Evolutionary conservation across 2,888 invertebrate species (phyloP).

Genomic region (Phragmatobia fuliginosa): DNA sequence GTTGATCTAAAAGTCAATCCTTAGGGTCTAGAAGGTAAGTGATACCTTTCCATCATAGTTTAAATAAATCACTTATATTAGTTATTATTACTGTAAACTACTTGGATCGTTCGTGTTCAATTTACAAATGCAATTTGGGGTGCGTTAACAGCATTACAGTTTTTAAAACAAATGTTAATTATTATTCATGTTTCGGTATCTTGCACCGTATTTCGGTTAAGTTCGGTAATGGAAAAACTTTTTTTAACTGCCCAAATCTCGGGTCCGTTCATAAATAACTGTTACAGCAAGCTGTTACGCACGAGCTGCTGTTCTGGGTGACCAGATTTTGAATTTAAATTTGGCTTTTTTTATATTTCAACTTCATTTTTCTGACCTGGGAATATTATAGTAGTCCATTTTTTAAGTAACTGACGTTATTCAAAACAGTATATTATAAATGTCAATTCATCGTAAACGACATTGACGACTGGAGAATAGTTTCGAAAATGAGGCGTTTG

Average conservation of each 20-base stretch:
- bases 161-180: conserved; percentile 58
- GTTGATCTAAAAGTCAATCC: too few relatives aligned
- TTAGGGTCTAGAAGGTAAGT: too few relatives aligned
- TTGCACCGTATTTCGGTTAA: conserved; percentile 68
- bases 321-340: conserved; percentile 23
- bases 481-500: background rate
- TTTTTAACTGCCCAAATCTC: conserved; percentile 79
- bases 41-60: too few relatives aligned
- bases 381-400: background rate
- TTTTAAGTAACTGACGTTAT: background rate
- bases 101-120: background rate
- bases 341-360: background rate
- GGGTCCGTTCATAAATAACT: conserved; percentile 81
- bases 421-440: background rate
- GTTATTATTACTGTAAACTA: too few relatives aligned
- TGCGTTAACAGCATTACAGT: conserved; percentile 16
- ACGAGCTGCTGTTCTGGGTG: conserved; percentile 66
- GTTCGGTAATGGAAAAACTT: conserved; percentile 84
- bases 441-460: background rate
- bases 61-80: too few relatives aligned
- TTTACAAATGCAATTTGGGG: conserved; percentile 9
- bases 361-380: background rate
- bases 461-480: background rate
- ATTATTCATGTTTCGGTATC: conserved; percentile 76
- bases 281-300: conserved; percentile 84